These are phyloP conservation scores for human (Homo sapiens) DNA, from an alignment of 2,113 vertebrate genomes.

Conservation along the genomic window GRCh38 chr9:14642501-14643000, in stretches of 20 bases:
- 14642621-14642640: not conserved
- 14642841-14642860: not conserved
- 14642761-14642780: not conserved
- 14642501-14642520: not conserved
- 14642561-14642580: not conserved
- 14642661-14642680: not conserved
- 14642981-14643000: too few relatives aligned
- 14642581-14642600: not conserved
- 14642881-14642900: not conserved
- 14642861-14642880: not conserved
- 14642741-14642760: not conserved
- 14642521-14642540: not conserved
- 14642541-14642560: not conserved
- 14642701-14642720: not conserved
- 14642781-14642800: not conserved
- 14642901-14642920: not conserved
- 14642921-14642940: not conserved
- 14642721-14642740: not conserved
- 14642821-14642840: not conserved
- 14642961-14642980: too few relatives aligned
- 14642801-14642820: not conserved
- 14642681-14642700: not conserved
- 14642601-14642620: not conserved
- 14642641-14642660: not conserved
- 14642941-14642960: not conserved